phyloP scores from a whole-genome alignment of 1,140 invertebrate species.

The Bilobella aurantiaca region DNA sequence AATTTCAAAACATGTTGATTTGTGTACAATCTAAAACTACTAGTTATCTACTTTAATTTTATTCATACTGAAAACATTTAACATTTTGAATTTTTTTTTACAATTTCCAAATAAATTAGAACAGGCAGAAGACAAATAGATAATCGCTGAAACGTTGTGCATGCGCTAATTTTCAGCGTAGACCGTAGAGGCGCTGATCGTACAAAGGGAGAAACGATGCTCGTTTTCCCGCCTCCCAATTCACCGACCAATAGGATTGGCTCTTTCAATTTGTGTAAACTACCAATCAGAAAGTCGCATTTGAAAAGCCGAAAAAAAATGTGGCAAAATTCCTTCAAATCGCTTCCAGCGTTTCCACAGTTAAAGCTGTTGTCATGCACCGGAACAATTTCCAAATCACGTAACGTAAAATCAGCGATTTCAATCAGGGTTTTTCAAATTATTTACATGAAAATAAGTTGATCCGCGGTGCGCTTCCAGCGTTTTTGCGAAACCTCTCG shows the following conservation, averaged over 20 bases:
- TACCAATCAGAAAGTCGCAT: slow-evolving; percentile 79
- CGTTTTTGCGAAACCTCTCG: slow-evolving; percentile 69
- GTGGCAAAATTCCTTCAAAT: slow-evolving; percentile 60
- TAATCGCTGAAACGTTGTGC: too few relatives aligned
- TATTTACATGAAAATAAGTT: slow-evolving; percentile 37
- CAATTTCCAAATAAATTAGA: too few relatives aligned
- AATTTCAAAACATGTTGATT: too few relatives aligned
- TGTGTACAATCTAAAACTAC: too few relatives aligned
- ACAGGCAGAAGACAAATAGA: too few relatives aligned
- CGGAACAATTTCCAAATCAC: too few relatives aligned
- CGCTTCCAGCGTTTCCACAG: too few relatives aligned
- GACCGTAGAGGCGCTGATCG: slow-evolving; percentile 54
- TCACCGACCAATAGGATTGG: slow-evolving; percentile 93
- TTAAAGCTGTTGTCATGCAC: slow-evolving; percentile 53
- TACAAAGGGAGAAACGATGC: slow-evolving; percentile 80
- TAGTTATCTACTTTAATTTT: too few relatives aligned
- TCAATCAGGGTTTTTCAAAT: neutral
- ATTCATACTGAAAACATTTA: too few relatives aligned
- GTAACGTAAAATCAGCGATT: too few relatives aligned
- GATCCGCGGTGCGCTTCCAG: slow-evolving; percentile 65
- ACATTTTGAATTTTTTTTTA: too few relatives aligned
- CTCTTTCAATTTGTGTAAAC: slow-evolving; percentile 83
- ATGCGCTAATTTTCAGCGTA: slow-evolving; percentile 97
- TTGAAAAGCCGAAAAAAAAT: slow-evolving; percentile 87
- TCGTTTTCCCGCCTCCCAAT: slow-evolving; percentile 98